Base-by-base conservation (phyloP, 2,888 invertebrate genomes). In the Hirtodrosophila trivittata region DNA sequence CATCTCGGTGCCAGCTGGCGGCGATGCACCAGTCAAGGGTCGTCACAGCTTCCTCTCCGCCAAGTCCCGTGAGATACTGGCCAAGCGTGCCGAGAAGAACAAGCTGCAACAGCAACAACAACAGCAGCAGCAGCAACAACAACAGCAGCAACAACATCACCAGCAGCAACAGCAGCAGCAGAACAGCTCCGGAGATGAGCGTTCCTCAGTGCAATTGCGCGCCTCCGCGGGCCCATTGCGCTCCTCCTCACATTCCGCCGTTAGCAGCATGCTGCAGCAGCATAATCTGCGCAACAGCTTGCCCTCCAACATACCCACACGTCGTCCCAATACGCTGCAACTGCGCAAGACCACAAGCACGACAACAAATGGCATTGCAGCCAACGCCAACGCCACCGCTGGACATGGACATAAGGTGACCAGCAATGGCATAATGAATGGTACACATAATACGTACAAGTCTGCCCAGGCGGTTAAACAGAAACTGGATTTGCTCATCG, bases 11-110 rank as follows among this genome's bases (percentile, higher is more conserved):
- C 90, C 90, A 12, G 87, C 80, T 1, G 87, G 86, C 0, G 88
- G 73, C 1, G 70, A 70, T 6, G 64, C 49, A 3, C 63, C 66
- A 12, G 57, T 80, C 3, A 83, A 81, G 12, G 71, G 66, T 16
- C 87, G 89, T 3, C 89, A 88, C 39, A 91, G 91, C 74, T 91
- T 91, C 42, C 74, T 91, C 0, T 90, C 90, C 0, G 90, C 91
- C 37, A 91, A 90, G 60, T 91, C 91, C 1, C 87, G 90, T 10
- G 91, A 91, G 64, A 91, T 91, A 39, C 77, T 91, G 8, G 91
- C 91, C 28, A 83, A 88, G 14, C 88, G 90, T 1, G 90, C 91
- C 3, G 90, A 89, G 57, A 89, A 90, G 52, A 88, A 88, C 62
- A 88, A 89, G 63, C 78, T 85, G 10, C 88, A 86, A 32, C 81